Percentiles rank a stretch among this genome's conserved stretches.
phyloP scores from a whole-genome alignment of 2,113 vertebrate species.

The Caretta caretta region DNA sequence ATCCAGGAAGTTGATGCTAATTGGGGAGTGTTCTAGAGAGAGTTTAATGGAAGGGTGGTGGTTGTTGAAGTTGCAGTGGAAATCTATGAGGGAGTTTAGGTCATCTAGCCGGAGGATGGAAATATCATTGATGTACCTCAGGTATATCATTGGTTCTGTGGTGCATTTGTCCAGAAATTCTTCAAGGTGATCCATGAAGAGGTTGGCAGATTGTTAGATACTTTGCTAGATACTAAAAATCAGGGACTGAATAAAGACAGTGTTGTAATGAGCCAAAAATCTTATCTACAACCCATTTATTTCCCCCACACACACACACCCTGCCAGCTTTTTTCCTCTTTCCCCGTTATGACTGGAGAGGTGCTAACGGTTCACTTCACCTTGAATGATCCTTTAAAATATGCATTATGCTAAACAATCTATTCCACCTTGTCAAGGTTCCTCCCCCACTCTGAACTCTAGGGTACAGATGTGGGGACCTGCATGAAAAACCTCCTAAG shows the following conservation, averaged over 20 bases:
- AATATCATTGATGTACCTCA: neutral
- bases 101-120: neutral
- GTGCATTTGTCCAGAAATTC: neutral
- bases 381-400: neutral
- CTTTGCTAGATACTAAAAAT: neutral
- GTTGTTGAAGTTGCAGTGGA: no score
- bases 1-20: no score
- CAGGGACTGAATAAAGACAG: neutral
- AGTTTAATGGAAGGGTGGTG: no score
- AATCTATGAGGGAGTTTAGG: no score
- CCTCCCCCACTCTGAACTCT: no score
- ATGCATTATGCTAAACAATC: neutral
- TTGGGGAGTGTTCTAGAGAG: no score
- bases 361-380: neutral
- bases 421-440: neutral
- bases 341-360: neutral
- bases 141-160: neutral
- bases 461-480: no score
- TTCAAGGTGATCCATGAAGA: neutral
- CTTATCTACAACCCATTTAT: neutral
- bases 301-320: no score
- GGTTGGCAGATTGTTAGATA: neutral
- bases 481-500: no score
- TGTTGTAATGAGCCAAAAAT: no score
- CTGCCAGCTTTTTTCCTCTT: neutral